Evolutionary conservation across 92 coral and sea anemone species (phyloP), one percentile per base, ranked within the genome.

Genomic region (Montipora capitata): DNA sequence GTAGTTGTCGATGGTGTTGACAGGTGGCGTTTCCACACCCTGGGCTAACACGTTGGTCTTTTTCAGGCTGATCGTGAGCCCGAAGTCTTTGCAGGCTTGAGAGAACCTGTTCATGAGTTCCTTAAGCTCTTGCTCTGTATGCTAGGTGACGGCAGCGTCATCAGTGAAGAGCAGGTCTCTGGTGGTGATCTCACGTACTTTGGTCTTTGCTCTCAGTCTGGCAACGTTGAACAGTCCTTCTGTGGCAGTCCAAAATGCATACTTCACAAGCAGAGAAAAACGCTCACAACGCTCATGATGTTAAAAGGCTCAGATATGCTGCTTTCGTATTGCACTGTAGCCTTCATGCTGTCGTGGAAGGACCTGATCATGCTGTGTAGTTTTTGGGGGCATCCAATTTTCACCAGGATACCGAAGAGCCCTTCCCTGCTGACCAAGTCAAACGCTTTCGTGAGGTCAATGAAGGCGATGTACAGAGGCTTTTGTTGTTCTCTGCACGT

Each of bases 61-160:
- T 63, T 82, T 76, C 65, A 87, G 35, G 82, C 94, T 91, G 75
- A 88, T 88, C 39, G 44, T 91, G 4, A 91, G 81, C n/a, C 89
- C 86, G 1, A 42, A 91, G 45, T 91, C 88, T 18, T 67, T 68
- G 76, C 91, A 88, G 61, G 87, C 88, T 63, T 86, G 76, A 16
- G 76, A 40, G 74, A 87, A 69, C 7, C 68, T 59, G 57, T 56
- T 77, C 66, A 91, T 70, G 1, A 68, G 91, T n/a, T 10, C 2
- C 86, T 82, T 85, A 14, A 87, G 89, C 68, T 70, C 80, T 38
- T 51, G 59, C 3, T 66, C 68, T 15, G 85, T 73, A 69, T 85
- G 88, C 5, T 80, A 51, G 15, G 52, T 44, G 11, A 85, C 78
- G 5, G 88, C 88, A 6, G 80, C 88, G 6, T 85, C 88, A n/a